These are phyloP conservation scores for Tachysurus fulvidraco DNA, from an alignment of 2,113 vertebrate species.

Conservation along the genomic window DNA sequence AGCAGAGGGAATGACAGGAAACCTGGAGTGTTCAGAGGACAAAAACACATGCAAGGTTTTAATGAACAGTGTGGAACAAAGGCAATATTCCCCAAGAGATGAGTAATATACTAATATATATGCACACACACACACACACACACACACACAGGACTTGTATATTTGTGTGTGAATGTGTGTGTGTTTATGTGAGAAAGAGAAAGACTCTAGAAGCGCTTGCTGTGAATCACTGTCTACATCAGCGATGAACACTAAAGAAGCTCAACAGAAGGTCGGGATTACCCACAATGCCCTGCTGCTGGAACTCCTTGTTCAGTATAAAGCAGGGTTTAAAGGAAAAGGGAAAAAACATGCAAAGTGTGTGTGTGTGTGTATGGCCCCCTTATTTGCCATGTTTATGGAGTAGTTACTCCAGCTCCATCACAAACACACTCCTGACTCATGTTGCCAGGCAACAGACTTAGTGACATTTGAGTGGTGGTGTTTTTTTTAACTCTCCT, in stretches of 20 bases:
- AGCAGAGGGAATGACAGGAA: not conserved
- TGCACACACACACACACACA: not conserved
- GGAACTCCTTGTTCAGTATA: not conserved
- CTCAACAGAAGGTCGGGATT: not conserved
- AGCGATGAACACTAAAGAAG: constrained; percentile 9
- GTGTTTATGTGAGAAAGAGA: not conserved
- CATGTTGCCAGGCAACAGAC: constrained; percentile 9
- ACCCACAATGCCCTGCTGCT: constrained; percentile 6
- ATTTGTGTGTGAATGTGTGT: constrained; percentile 3
- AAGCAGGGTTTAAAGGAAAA: not conserved
- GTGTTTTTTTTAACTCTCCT: not conserved
- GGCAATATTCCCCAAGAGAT: constrained; percentile 31
- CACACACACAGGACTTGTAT: not conserved
- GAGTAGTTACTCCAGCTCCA: not conserved
- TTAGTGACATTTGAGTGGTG: constrained; percentile 43
- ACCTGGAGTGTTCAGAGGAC: not conserved
- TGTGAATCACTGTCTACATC: constrained; percentile 27
- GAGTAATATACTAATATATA: constrained; percentile 18
- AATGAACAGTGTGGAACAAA: constrained; percentile 15
- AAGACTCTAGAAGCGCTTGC: not conserved
- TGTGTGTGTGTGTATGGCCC: not conserved
- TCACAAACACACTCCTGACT: constrained; percentile 17
- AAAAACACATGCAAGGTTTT: not conserved
- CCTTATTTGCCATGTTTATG: constrained; percentile 11
- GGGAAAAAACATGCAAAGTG: not conserved